Percentiles rank a stretch among this genome's conserved stretches.
phyloP scores from a whole-genome alignment of 2,797 vertebrate species.

The Anas bernieri region DNA sequence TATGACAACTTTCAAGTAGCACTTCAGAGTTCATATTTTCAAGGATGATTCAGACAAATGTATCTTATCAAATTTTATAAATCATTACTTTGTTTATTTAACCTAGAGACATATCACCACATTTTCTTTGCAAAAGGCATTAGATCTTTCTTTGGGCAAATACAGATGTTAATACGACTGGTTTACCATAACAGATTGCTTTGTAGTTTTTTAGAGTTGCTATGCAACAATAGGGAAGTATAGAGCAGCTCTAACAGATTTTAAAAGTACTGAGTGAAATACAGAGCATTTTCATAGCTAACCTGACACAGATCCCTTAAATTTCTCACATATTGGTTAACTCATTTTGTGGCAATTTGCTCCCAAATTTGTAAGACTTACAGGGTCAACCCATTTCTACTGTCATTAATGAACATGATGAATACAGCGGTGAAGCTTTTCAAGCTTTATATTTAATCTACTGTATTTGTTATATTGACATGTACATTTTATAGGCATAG shows the following conservation, averaged over 20 bases:
- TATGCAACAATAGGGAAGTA: constrained; percentile 72
- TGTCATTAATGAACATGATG: neutral
- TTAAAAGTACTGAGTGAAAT: constrained; percentile 55
- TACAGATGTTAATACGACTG: constrained; percentile 77
- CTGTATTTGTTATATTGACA: neutral
- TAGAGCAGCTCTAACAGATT: constrained; percentile 24
- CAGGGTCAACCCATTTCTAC: neutral
- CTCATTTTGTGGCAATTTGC: constrained; percentile 15
- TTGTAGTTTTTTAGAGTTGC: constrained; percentile 75
- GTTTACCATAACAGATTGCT: constrained; percentile 77
- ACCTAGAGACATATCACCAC: neutral
- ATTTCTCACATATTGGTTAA: neutral
- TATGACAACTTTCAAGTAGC: constrained; percentile 76
- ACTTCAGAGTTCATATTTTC: constrained; percentile 74
- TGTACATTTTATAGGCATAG: neutral
- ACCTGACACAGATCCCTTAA: neutral
- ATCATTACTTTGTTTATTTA: constrained; percentile 67
- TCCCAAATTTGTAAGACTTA: constrained; percentile 20
- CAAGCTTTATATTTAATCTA: neutral
- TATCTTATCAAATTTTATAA: constrained; percentile 72
- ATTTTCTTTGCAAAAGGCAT: constrained; percentile 67
- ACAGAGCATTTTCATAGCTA: neutral
- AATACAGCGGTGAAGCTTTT: neutral
- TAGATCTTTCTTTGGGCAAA: constrained; percentile 73
- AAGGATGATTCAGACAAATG: constrained; percentile 66